These are phyloP conservation scores for Galleria mellonella DNA, from an alignment of 1,140 invertebrate species.

Conservation along the genomic window DNA sequence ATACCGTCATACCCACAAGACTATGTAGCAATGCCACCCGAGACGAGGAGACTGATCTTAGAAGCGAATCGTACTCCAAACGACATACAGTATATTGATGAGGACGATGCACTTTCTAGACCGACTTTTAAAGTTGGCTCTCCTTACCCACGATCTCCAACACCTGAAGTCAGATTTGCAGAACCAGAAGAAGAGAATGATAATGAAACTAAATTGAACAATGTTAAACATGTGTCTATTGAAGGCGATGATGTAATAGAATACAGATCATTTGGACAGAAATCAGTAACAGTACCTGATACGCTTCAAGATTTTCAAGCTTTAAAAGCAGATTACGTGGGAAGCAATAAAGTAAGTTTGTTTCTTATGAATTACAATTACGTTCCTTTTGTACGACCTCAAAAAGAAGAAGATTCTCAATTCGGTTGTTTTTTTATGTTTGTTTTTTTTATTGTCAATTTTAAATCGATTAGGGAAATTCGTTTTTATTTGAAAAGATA, in stretches of 20 bases:
- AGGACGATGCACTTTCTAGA: constrained; percentile 14
- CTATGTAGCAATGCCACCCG: constrained; percentile 55
- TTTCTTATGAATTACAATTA: too few species aligned
- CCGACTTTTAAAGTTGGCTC: constrained; percentile 14
- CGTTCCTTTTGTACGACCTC: too few species aligned
- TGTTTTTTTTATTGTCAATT: too few species aligned
- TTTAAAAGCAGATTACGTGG: neutral
- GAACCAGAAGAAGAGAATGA: constrained; percentile 15
- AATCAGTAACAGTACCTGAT: constrained; percentile 17
- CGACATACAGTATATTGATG: constrained; percentile 38
- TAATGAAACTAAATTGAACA: constrained; percentile 8
- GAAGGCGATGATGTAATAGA: constrained; percentile 19
- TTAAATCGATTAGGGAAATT: too few species aligned
- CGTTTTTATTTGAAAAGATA: too few species aligned
- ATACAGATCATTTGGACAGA: constrained; percentile 17
- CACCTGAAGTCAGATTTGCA: constrained; percentile 41
- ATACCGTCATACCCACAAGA: constrained; percentile 55
- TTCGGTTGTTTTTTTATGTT: too few species aligned
- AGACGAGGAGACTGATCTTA: constrained; percentile 27
- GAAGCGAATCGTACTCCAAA: constrained; percentile 29
- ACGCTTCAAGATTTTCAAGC: constrained; percentile 11
- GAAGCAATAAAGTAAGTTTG: too few species aligned
- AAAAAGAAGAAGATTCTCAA: too few species aligned
- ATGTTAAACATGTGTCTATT: neutral
- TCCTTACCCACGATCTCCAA: constrained; percentile 19